phyloP scores from a whole-genome alignment of 2,113 vertebrate genomes.

The Opisthocomus hoazin region DNA sequence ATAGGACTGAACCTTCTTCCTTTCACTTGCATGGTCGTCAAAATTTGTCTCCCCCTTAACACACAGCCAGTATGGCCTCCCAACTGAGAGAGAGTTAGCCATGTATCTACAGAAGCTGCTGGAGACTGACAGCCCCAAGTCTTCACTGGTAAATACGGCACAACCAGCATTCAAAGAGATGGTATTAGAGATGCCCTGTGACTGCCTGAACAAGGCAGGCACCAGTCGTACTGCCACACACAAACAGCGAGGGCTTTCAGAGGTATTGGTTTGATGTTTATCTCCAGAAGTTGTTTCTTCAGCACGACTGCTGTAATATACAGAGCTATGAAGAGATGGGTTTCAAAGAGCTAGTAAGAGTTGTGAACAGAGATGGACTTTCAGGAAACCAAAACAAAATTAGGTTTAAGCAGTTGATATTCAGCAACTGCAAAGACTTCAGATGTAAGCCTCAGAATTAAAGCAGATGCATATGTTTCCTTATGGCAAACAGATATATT shows the following conservation, averaged over 20 bases:
- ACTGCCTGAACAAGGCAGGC: neutral
- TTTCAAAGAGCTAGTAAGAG: neutral
- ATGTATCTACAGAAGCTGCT: neutral
- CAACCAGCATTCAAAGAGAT: neutral
- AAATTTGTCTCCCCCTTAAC: neutral
- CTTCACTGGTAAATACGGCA: neutral
- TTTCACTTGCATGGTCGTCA: neutral
- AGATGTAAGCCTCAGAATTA: neutral
- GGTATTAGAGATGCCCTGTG: neutral
- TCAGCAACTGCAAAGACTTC: neutral
- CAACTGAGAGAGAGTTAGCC: neutral
- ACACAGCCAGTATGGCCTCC: neutral
- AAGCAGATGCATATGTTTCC: neutral
- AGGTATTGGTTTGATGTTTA: neutral
- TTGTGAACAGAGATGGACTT: neutral
- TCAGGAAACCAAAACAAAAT: neutral
- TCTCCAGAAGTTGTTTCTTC: neutral
- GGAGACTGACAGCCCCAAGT: neutral
- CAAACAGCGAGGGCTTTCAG: neutral
- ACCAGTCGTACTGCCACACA: neutral
- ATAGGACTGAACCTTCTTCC: neutral
- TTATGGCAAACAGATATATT: neutral
- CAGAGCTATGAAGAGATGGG: neutral
- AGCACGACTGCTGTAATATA: neutral
- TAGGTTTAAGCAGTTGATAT: neutral